Evolutionary conservation across 2,113 vertebrate genomes (phyloP), one percentile per base, ranked within the genome.

Genomic region (Spermophilus dauricus): DNA sequence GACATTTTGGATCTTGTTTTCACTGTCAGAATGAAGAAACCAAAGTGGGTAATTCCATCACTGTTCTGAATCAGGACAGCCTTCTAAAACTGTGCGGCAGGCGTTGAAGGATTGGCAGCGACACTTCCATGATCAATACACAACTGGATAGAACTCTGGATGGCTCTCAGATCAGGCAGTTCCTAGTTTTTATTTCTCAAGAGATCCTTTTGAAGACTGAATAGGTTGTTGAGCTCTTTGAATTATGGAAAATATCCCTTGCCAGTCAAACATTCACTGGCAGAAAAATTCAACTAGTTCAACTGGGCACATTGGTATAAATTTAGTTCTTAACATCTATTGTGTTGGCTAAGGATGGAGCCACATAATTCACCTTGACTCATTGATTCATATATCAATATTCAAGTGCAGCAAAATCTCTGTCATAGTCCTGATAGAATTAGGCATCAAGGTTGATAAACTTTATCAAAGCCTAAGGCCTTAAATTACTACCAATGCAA

Each of bases 221-320:
- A 61, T 9, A 92, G 63, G 26, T 65, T 61, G 11, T 32, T 95
- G 42, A 70, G 28, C 45, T 86, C 53, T 83, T 65, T 72, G 51
- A 91, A 77, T 63, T 69, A 92, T 9, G 32, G 26, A 73, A 96
- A 92, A 72, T 48, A 76, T 9, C 73, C 34, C 61, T 84, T 84
- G 22, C 16, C 53, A 86, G 39, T 4, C 65, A 86, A 73, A 95
- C 14, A 70, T 78, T 39, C 32, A n/a, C 3, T 58, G 22, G 65
- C 12, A 78, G 65, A 76, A 90, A 96, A 84, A 61, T 37, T 63
- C 2, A 11, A 45, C 34, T 65, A 13, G 12, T 92, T 80, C 32
- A 70, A n/a, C 67, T 42, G 70, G 8, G 4, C n/a, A 85, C 3
- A 32, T 56, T 30, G 34, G 56, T 22, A 28, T 9, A 87, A 56